Conservation (phyloP, 2,888 invertebrate species). For the Antheraea assamensis region DNA sequence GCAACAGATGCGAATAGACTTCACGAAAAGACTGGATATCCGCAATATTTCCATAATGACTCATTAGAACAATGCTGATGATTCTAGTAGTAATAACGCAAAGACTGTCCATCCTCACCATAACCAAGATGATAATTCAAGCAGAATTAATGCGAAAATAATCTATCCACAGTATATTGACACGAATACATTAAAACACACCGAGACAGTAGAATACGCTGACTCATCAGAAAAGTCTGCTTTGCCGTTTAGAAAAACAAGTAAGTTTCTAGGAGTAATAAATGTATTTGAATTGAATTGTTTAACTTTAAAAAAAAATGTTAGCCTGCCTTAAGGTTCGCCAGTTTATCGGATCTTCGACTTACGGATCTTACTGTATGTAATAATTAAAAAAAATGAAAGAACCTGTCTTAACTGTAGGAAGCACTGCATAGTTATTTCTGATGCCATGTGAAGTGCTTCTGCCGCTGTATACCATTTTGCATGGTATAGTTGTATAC, state of each 20-base stretch:
- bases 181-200: neutral
- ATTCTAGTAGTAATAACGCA: neutral
- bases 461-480: too few species aligned
- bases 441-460: too few species aligned
- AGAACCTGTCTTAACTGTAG: too few species aligned
- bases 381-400: too few species aligned
- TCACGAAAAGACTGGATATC: constrained; percentile 33
- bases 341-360: too few species aligned
- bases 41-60: constrained; percentile 31
- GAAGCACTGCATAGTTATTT: too few species aligned
- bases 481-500: too few species aligned
- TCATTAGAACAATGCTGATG: constrained; percentile 40
- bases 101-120: neutral
- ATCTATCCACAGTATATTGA: neutral
- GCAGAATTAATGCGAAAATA: neutral
- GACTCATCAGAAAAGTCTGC: constrained; percentile 21
- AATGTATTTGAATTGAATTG: too few species aligned
- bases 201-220: neutral
- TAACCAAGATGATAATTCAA: neutral
- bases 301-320: too few species aligned
- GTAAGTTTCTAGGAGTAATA: constrained; percentile 48
- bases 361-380: too few species aligned
- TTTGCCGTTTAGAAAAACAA: constrained; percentile 54
- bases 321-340: too few species aligned
- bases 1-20: constrained; percentile 30